Evolutionary conservation across 2,113 vertebrate species (phyloP).

Genomic region (Psophia crepitans): DNA sequence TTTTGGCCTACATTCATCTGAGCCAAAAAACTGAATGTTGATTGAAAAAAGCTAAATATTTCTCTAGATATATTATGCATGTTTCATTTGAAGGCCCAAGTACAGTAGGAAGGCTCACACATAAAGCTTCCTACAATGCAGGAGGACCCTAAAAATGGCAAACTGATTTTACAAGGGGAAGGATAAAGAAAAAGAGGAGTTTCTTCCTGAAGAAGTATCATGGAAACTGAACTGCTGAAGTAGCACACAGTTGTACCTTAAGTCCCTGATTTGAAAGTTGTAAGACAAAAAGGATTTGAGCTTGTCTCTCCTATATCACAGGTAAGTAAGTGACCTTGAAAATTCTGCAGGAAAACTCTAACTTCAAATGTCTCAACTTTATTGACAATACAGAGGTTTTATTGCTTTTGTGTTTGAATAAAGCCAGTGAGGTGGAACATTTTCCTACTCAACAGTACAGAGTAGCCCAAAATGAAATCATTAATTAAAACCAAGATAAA

Average conservation of each 20-base stretch:
- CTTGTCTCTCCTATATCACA: neutral
- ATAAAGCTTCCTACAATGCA: neutral
- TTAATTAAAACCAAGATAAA: neutral
- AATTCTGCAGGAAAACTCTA: neutral
- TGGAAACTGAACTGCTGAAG: neutral
- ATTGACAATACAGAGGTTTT: neutral
- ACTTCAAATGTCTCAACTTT: neutral
- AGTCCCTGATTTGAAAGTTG: neutral
- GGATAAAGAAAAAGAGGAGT: neutral
- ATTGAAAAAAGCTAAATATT: neutral
- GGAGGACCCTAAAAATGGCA: neutral
- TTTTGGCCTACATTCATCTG: neutral
- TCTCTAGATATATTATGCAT: neutral
- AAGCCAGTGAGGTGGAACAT: neutral
- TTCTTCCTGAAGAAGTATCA: neutral
- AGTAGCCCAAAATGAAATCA: neutral
- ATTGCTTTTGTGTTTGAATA: neutral
- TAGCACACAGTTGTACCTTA: neutral
- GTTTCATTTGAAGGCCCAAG: neutral
- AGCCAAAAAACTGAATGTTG: neutral
- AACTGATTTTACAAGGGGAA: neutral
- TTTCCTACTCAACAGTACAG: neutral
- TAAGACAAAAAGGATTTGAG: fast-evolving
- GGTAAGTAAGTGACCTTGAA: neutral
- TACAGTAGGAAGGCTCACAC: neutral